These are phyloP conservation scores for Neogobius melanostomus DNA, from an alignment of 2,113 vertebrate species.

Conservation along the genomic window DNA sequence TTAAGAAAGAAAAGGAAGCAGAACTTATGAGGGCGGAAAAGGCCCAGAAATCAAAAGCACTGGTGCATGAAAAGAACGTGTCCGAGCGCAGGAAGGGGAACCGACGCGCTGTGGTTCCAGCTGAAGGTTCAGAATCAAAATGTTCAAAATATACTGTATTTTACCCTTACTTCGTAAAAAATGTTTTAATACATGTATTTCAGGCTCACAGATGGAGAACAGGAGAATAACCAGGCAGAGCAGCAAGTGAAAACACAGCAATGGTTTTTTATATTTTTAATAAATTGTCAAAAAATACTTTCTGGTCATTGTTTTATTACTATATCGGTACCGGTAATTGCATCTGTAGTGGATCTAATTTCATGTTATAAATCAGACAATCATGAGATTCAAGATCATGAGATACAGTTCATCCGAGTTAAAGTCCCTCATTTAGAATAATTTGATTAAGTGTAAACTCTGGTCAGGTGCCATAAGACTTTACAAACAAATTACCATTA, in stretches of 20 bases:
- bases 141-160: not conserved
- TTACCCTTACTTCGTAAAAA: not conserved
- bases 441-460: too few species aligned
- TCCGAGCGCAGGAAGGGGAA: slow-evolving; percentile 20
- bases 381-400: not conserved
- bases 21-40: slow-evolving; percentile 2
- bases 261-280: slow-evolving; percentile 40
- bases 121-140: slow-evolving; percentile 29
- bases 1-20: slow-evolving; percentile 32
- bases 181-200: slow-evolving; percentile 9
- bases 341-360: not conserved
- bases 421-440: too few species aligned
- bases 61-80: not conserved
- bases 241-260: slow-evolving; percentile 16
- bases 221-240: slow-evolving; percentile 38
- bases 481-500: too few species aligned
- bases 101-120: slow-evolving; percentile 2
- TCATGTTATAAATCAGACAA: not conserved
- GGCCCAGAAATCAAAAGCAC: not conserved
- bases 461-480: too few species aligned
- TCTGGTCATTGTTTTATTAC: slow-evolving; percentile 7
- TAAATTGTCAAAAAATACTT: slow-evolving; percentile 33
- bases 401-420: too few species aligned
- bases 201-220: slow-evolving; percentile 46
- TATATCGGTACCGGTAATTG: not conserved